Base-by-base conservation (phyloP, 1,140 invertebrate species). In the Musca vetustissima region DNA sequence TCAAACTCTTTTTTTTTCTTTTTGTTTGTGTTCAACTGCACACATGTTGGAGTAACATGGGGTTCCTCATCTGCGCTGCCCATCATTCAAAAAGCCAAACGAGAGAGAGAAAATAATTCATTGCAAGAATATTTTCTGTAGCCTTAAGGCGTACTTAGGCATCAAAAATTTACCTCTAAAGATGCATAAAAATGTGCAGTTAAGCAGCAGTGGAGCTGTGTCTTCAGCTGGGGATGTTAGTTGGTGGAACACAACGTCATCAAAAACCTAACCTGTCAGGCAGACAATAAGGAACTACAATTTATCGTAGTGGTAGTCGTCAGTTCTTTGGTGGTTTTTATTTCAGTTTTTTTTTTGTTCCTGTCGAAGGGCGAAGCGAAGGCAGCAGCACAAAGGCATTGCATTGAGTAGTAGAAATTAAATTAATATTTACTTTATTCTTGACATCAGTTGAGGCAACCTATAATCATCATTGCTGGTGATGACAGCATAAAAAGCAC, bases 401-500 rank as follows among this genome's bases (percentile, higher is more conserved):
- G 36, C 36, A 43, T 43, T 43, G 36, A 43, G 13, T 4, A 43
- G 36, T 43, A 43, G 50, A 70, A 67, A 78, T 80, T 77, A 80
- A 80, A 80, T 80, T 78, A 80, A 80, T 80, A 80, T 80, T 80
- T 80, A 77, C 78, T 80, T 80, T 74, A 76, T 77, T 78, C 74
- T 77, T 75, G 57, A 49, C 59, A 36, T n/a, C 32, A 36, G 7
- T 53, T 66, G 52, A 17, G 76, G 78, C 75, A 78, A 73, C 70
- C 74, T 80, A 80, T 80, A 80, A 80, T 80, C 78, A 80, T 78
- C 74, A 76, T 75, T 74, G 73, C 75, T 80, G 74, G 78, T 78
- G 78, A 80, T 80, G 78, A 80, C 78, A 80, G 78, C 75, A 75
- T 80, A 80, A 80, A 77, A 73, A 76, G 76, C 78, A 74, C 78